These are phyloP conservation scores for Beris chalybata DNA, from an alignment of 2,888 invertebrate genomes.

Conservation along the genomic window DNA sequence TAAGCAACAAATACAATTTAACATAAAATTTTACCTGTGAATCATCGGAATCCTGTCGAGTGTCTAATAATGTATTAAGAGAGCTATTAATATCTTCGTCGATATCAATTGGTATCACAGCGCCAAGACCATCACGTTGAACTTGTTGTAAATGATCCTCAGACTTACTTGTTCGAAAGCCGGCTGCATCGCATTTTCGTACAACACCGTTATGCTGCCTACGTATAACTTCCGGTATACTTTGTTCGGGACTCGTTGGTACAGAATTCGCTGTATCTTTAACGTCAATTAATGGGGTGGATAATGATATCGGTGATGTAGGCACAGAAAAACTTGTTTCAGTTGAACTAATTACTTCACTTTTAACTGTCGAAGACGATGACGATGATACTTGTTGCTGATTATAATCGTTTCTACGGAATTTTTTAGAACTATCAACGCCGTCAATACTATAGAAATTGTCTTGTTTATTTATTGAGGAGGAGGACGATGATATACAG, in stretches of 20 bases:
- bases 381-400: constrained; percentile 45
- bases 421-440: constrained; percentile 2
- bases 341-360: constrained; percentile 49
- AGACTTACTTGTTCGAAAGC: constrained; percentile 85
- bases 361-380: constrained; percentile 56
- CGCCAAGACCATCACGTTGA: constrained; percentile 65
- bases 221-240: constrained; percentile 49
- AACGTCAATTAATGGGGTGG: constrained; percentile 55
- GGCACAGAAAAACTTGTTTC: constrained; percentile 57
- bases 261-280: constrained; percentile 63
- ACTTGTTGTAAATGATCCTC: constrained; percentile 85
- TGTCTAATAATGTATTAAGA: constrained; percentile 85
- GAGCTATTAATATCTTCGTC: constrained; percentile 94
- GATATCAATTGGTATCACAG: constrained; percentile 83
- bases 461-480: constrained; percentile 39
- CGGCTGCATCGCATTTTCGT: constrained; percentile 61
- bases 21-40: constrained; percentile 50
- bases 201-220: constrained; percentile 59
- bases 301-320: constrained; percentile 58
- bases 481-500: constrained; percentile 43
- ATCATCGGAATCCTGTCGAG: constrained; percentile 63
- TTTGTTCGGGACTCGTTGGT: constrained; percentile 69
- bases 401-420: constrained; percentile 11
- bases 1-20: too few relatives aligned
- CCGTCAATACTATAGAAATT: constrained; percentile 7